Base-by-base conservation (phyloP, 2,797 vertebrate genomes). In the Halcyon badia region DNA sequence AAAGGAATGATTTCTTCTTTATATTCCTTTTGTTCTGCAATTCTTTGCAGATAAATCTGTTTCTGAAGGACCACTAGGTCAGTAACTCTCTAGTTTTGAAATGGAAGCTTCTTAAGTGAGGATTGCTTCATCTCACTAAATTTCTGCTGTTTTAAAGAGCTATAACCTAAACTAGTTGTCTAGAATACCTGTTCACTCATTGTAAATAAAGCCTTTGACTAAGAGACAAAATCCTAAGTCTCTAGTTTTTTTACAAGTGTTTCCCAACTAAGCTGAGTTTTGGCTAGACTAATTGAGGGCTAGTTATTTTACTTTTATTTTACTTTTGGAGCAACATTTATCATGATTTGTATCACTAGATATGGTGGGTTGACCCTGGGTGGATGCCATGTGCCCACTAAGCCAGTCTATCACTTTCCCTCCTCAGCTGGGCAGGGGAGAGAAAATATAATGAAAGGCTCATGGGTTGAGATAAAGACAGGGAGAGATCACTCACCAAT, bases 341-440 rank as follows among this genome's bases (percentile, higher is more conserved):
- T 64, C 19, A 30, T 5, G 1, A 49, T 58, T 79, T 79, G 18
- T 14, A 37, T 39, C 1, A 0, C 17, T 52, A 5, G 9, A 89
- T 41, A 33, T 86, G 64, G 46, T 37, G 14, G 30, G 28, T 54
- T 54, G 52, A 54, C 30, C 28, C 28, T 54, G 52, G 10, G 17
- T 48, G 46, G 21, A 48, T 48, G 46, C 46, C 21, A 48, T 6
- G 11, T 22, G 44, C 44, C 21, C 44, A 46, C 44, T 46, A 46
- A 46, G 20, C 44, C 44, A 46, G 44, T 22, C 20, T 46, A 22
- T 46, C 44, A 46, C 11, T 22, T 21, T 21, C 20, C 44, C 21
- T 21, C 42, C 42, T 42, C 41, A 44, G 42, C 5, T 44, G 42
- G 42, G 18, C 42, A 20, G 42, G 42, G 42, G 44, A 46, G 44